Base-by-base conservation (phyloP, 2,888 invertebrate species). In the Dasypolia templi region DNA sequence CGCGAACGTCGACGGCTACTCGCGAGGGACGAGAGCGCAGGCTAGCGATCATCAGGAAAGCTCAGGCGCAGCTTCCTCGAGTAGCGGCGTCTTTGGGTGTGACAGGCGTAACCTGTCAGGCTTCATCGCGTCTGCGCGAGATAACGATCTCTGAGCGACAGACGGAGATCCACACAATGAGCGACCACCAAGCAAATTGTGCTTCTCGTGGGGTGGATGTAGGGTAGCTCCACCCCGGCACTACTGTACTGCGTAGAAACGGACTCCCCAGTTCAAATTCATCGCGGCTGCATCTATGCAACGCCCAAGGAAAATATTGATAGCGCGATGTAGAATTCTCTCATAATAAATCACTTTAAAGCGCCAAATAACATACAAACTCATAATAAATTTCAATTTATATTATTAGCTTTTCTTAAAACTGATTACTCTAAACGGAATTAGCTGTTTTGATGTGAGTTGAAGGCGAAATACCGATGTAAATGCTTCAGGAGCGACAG, bases 231-330 rank as follows among this genome's bases (percentile, higher is more conserved):
- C 88, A 88, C 87, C 89, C 90, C 86, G 59, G n/a, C 69, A 91
- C 92, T 92, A 90, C 89, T 82, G 85, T 29, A 88, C 94, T 93
- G 92, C 82, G 93, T 93, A 93, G 94, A 92, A 93, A 92, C 88
- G 93, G 93, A 94, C 93, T 89, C 92, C 92, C 89, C 88, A 55
- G 0, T 5, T 4, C 0, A 0, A 0, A 0, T 0, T 11, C 0
- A 0, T 0, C 9, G 62, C 3, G 3, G 19, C 9, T 69, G 26
- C 79, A 82, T 81, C 9, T 83, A 83, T 72, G 73, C 79, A 46
- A 75, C 53, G 7, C n/a, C 14, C 19, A 1, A 12, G 0, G 51
- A 79, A 89, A 88, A 90, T 55, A 79, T 82, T 71, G n/a, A 79
- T 88, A 86, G 72, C 89, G 92, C 82, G 92, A 87, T 89, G 77